phyloP scores from a whole-genome alignment of 2,113 vertebrate genomes.

The Clarias macrocephalus region DNA sequence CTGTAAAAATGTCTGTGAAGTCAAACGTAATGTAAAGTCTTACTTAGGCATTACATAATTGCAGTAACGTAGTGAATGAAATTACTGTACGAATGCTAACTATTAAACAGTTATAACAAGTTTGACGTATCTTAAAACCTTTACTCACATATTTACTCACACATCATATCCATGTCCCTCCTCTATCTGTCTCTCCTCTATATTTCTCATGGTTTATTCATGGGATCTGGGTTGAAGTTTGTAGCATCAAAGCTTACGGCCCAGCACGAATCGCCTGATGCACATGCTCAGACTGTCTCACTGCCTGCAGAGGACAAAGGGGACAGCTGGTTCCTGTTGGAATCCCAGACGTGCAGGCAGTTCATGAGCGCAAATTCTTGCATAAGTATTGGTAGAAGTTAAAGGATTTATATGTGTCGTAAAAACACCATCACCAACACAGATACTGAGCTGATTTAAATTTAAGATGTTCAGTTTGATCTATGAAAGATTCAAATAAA shows the following conservation, averaged over 20 bases:
- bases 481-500: not conserved
- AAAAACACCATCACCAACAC: not conserved
- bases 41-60: not conserved
- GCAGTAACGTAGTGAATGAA: not conserved
- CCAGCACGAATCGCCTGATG: slow-evolving; percentile 44
- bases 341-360: slow-evolving; percentile 30
- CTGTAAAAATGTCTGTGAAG: not conserved
- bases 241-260: slow-evolving; percentile 55
- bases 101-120: not conserved
- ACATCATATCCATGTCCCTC: slow-evolving; percentile 27
- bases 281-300: slow-evolving; percentile 49
- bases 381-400: slow-evolving; percentile 36
- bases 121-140: not conserved
- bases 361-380: slow-evolving; percentile 25
- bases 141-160: too few relatives aligned
- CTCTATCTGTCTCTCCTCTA: slow-evolving; percentile 24
- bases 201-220: slow-evolving; percentile 55
- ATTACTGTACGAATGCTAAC: not conserved
- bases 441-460: not conserved
- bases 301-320: slow-evolving; percentile 50
- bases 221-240: slow-evolving; percentile 52
- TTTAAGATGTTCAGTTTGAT: not conserved
- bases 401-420: slow-evolving; percentile 33
- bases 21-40: not conserved
- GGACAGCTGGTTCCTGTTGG: slow-evolving; percentile 54